Base-by-base conservation (phyloP, 2,888 invertebrate species). In the Pristionchus japonicus region DNA sequence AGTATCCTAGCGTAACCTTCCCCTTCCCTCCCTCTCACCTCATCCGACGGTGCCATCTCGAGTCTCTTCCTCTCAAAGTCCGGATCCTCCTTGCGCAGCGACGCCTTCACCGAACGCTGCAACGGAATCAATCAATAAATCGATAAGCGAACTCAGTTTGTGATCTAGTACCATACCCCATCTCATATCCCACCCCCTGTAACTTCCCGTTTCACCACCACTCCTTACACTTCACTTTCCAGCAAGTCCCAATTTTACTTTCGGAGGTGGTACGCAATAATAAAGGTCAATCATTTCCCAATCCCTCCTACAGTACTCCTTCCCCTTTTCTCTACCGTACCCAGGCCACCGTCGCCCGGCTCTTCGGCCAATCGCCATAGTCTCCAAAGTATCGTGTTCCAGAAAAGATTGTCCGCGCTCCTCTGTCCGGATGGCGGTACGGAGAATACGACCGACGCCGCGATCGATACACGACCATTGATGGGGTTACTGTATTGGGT, bases 31-130 rank as follows among this genome's bases (percentile, higher is more conserved):
- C n/a, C n/a, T n/a, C 27, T 70, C 47, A 86, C 86, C 86, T 86
- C 86, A 49, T 86, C 86, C 13, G 86, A 70, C 1, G 49, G 86
- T 34, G 67, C 31, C 86, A 86, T 70, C 49, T 86, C 86, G 47
- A 86, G 47, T 70, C 86, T 43, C 31, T 86, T 86, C 70, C 86
- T 67, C 86, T 86, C 86, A 61, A 86, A 86, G n/a, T 86, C 86
- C 23, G 86, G 86, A 23, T 86, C 86, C 49, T 86, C 86, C 70
- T 86, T 86, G 23, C 86, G 67, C 17, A 67, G 67, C 1, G 70
- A 47, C 31, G 86, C 86, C 67, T 86, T 67, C n/a, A 57, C 85
- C 20, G 61, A 47, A 9, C 61, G 40, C 85, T 85, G 64, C 37
- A 85, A 64, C 34, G n/a, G 3, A 3, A 6, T 23, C n/a, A n/a